phyloP scores from a whole-genome alignment of 2,797 vertebrate genomes.

The Propithecus perrieri region DNA sequence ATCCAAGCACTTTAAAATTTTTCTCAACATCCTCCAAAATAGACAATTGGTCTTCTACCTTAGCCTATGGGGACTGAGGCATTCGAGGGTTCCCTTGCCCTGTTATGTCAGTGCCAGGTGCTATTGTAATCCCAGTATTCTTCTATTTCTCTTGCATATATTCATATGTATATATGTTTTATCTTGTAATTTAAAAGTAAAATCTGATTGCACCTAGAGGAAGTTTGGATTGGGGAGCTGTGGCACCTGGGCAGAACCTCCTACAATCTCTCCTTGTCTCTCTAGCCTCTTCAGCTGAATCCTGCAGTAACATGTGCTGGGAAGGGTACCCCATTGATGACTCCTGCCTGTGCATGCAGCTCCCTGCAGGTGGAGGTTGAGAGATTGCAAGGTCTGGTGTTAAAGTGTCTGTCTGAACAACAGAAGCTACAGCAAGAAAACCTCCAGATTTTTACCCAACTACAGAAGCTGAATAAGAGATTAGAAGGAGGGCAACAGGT shows the following conservation, averaged over 20 bases:
- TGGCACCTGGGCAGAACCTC: background rate
- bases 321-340: conserved; percentile 72
- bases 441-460: conserved; percentile 81
- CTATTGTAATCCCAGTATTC: background rate
- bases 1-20: background rate
- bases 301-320: conserved; percentile 78
- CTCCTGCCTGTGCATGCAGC: conserved; percentile 81
- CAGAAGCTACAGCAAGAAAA: conserved; percentile 86
- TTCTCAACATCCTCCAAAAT: background rate
- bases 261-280: conserved; percentile 1
- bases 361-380: conserved; percentile 84
- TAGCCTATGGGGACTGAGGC: background rate
- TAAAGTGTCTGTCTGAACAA: conserved; percentile 86
- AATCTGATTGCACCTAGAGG: background rate
- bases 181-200: conserved; percentile 23
- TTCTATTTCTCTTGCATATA: background rate
- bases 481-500: conserved; percentile 90
- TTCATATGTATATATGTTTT: background rate
- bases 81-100: background rate
- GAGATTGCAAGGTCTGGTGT: conserved; percentile 82
- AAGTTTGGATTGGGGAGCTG: background rate
- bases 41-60: background rate
- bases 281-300: conserved; percentile 86
- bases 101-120: background rate
- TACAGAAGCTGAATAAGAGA: conserved; percentile 85